Evolutionary conservation across 2,888 invertebrate genomes (phyloP).

Genomic region (Erebia aethiops): DNA sequence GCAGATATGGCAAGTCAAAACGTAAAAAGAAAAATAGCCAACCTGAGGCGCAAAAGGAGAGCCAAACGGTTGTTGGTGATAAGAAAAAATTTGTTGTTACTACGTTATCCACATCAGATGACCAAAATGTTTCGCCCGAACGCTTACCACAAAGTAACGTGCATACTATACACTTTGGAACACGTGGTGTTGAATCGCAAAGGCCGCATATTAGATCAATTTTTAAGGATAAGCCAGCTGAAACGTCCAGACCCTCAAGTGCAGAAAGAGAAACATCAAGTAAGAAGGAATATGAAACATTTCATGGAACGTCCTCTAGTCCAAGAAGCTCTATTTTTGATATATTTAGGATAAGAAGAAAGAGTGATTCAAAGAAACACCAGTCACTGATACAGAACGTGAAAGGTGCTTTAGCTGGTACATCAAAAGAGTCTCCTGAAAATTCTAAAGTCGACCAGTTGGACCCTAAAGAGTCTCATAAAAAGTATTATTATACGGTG

Average conservation of each 20-base stretch:
- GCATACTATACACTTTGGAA: slow-evolving; percentile 79
- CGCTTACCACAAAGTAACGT: slow-evolving; percentile 67
- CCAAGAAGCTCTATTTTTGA: slow-evolving; percentile 79
- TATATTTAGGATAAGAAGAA: slow-evolving; percentile 76
- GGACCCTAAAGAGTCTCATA: slow-evolving; percentile 72
- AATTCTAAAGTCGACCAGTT: slow-evolving; percentile 60
- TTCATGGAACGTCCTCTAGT: slow-evolving; percentile 78
- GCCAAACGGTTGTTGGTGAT: slow-evolving; percentile 74
- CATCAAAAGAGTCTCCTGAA: slow-evolving; percentile 67
- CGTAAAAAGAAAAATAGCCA: slow-evolving; percentile 71
- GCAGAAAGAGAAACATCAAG: slow-evolving; percentile 65
- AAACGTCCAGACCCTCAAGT: slow-evolving; percentile 69
- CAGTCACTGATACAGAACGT: slow-evolving; percentile 60
- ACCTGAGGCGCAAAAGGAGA: slow-evolving; percentile 58
- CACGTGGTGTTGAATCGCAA: slow-evolving; percentile 74
- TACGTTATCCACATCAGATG: slow-evolving; percentile 65
- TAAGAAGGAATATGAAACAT: slow-evolving; percentile 76
- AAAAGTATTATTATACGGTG: slow-evolving; percentile 79
- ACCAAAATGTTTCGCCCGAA: slow-evolving; percentile 61
- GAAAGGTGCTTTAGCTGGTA: slow-evolving; percentile 52
- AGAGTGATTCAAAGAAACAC: slow-evolving; percentile 76
- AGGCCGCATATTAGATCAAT: slow-evolving; percentile 74
- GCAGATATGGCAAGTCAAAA: slow-evolving; percentile 72
- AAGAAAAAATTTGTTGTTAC: slow-evolving; percentile 75
- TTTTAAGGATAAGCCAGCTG: slow-evolving; percentile 69